Percentiles rank a stretch among this genome's conserved stretches.
These are phyloP conservation scores for Penaeus japonicus DNA, from an alignment of 1,140 invertebrate species.

Conservation along the genomic window DNA sequence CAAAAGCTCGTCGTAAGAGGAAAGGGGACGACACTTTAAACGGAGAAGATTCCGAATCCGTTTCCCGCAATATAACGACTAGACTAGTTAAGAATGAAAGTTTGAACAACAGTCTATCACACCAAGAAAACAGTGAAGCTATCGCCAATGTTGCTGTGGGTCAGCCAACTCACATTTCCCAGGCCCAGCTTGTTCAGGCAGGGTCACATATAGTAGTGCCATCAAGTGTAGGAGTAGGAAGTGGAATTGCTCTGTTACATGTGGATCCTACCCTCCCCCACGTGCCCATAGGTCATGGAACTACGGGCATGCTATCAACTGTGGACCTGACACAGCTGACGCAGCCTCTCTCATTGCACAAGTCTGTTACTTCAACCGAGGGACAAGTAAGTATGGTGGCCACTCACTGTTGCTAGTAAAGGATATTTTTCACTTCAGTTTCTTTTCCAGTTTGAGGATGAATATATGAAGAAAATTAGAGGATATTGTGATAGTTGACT, in stretches of 20 bases:
- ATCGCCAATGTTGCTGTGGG: constrained; percentile 3
- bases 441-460: no score
- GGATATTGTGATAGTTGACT: no score
- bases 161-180: constrained; percentile 15
- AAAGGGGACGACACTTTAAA: constrained; percentile 28
- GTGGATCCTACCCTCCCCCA: constrained; percentile 22
- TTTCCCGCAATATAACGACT: constrained; percentile 11
- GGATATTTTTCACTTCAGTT: no score
- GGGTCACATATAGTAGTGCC: constrained; percentile 36
- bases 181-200: constrained; percentile 20
- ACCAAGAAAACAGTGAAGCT: neutral
- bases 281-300: constrained; percentile 13
- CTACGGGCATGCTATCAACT: constrained; percentile 23
- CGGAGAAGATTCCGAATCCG: neutral
- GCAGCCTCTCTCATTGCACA: constrained; percentile 40
- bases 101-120: constrained; percentile 10
- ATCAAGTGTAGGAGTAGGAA: constrained; percentile 36
- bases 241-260: constrained; percentile 39
- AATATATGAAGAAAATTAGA: no score
- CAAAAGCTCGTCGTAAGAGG: constrained; percentile 35
- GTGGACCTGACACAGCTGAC: constrained; percentile 38
- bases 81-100: constrained; percentile 28
- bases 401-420: no score
- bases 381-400: constrained; percentile 16
- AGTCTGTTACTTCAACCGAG: constrained; percentile 15